Base-by-base conservation (phyloP, 2,888 invertebrate genomes). In the Podabrus alpinus region DNA sequence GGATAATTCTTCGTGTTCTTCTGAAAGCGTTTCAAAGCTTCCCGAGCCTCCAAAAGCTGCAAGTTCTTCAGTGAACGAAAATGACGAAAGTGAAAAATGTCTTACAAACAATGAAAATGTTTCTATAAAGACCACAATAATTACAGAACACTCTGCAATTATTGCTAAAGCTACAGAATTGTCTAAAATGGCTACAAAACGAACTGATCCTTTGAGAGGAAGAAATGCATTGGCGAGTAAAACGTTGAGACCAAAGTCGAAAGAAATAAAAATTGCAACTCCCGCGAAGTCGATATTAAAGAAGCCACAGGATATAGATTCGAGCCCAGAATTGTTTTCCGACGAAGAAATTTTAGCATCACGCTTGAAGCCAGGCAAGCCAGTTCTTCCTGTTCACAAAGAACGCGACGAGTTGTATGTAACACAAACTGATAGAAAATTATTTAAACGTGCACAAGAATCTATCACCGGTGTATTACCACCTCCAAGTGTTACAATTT, bases 401-500 rank as follows among this genome's bases (percentile, higher is more conserved):
- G 74, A 75, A 21, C 71, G 76, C 0, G 73, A 81, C 69, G 83
- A 85, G 76, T 81, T 78, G 70, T 85, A 83, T 75, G 71, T 83
- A 13, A 75, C 81, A 13, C 83, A 81, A 71, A 81, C 84, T 2
- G 90, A 90, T 80, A 80, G 83, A 16, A 84, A 83, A 77, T 79
- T 89, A 73, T 79, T 89, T 17, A 86, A 82, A 64, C 86, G 86
- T 77, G 86, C 91, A 67, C 89, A 92, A 85, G 90, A 90, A 83
- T 90, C 89, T 66, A 86, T 95, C 9, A 90, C 90, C 79, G 94
- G 94, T 1, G 90, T 95, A 0, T 88, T 92, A 9, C 94, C 95
- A 17, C 95, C 94, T 10, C 94, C 94, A 0, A 93, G 93, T 19
- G 89, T 94, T 11, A 94, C 94, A 13, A 91, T 90, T 59, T 87